Evolutionary conservation across 2,888 invertebrate species (phyloP), one percentile per base, ranked within the genome.

Genomic region (Diachrysia chrysitis): DNA sequence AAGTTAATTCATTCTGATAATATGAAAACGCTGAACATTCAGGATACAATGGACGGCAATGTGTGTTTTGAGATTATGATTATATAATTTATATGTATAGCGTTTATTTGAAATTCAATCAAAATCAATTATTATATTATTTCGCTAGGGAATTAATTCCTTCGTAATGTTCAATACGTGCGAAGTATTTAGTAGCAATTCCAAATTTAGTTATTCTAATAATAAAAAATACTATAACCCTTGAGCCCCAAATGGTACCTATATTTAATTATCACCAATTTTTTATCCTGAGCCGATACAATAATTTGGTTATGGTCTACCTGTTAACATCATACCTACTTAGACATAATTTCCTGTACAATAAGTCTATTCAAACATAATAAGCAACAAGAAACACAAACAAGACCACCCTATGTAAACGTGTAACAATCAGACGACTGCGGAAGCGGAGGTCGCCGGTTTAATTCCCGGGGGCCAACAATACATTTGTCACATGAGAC

Each of bases 401-500:
- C 12, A 51, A 10, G 21, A 12, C 19, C 21, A 21, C 21, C 48
- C 48, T 21, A 51, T 51, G 48, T 51, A 21, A 21, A 51, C 48
- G 21, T 19, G 35, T 4, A 60, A 64, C 54, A 42, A 37, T 32
- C 58, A 9, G 23, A 29, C 29, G 48, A 23, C 19, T 25, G 58
- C n/a, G 48, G 48, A 51, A 60, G n/a, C 14, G 9, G 53, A 48
- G 55, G 59, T 64, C 58, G 58, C 46, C n/a, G 46, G 51, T 73
- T 54, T 55, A 65, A 73, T 62, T 67, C 69, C 51, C 56, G n/a
- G 25, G 48, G 55, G 64, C 51, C 23, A 37, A 67, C 53, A 66
- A 63, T 67, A 81, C 63, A 78, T 81, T 78, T 69, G 63, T 63
- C 66, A 78, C 58, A 55, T 23, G 53, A 25, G 61, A 57, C 65